Percentiles rank a stretch among this genome's conserved stretches.
phyloP scores from a whole-genome alignment of 2,888 invertebrate genomes.

The Trachelus tabidus region DNA sequence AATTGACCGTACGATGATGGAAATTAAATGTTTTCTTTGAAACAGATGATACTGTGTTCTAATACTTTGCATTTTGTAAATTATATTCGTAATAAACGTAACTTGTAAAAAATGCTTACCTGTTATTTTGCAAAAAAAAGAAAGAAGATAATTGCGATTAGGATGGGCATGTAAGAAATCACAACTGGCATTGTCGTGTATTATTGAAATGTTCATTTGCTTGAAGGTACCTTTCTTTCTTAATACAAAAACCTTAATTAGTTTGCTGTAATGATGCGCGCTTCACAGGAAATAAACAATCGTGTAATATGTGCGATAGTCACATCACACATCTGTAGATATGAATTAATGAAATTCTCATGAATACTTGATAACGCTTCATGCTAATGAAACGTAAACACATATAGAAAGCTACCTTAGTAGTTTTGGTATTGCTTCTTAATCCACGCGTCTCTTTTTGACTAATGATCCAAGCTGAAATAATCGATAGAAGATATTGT shows the following conservation, averaged over 20 bases:
- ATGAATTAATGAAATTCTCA: not conserved
- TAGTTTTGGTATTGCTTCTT: slow-evolving; percentile 42
- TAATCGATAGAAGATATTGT: not conserved
- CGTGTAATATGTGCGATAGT: not conserved
- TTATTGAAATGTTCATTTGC: not conserved
- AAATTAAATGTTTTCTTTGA: not conserved
- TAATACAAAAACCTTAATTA: not conserved
- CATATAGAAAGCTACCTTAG: not conserved
- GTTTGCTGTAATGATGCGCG: not conserved
- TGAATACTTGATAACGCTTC: not conserved
- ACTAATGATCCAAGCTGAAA: slow-evolving; percentile 80
- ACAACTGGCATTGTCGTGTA: not conserved
- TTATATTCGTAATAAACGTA: not conserved
- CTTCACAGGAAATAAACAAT: not conserved
- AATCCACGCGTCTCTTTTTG: slow-evolving; percentile 83
- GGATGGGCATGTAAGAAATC: not conserved
- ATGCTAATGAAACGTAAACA: not conserved
- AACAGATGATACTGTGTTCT: not conserved
- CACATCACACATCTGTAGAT: not conserved
- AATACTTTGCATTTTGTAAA: not conserved
- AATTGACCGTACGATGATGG: not conserved
- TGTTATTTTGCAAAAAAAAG: not conserved
- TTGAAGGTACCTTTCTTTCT: not conserved
- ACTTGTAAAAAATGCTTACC: not conserved
- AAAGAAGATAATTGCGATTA: not conserved